Base-by-base conservation (phyloP, 2,797 vertebrate species). In the Pipistrellus nathusii region DNA sequence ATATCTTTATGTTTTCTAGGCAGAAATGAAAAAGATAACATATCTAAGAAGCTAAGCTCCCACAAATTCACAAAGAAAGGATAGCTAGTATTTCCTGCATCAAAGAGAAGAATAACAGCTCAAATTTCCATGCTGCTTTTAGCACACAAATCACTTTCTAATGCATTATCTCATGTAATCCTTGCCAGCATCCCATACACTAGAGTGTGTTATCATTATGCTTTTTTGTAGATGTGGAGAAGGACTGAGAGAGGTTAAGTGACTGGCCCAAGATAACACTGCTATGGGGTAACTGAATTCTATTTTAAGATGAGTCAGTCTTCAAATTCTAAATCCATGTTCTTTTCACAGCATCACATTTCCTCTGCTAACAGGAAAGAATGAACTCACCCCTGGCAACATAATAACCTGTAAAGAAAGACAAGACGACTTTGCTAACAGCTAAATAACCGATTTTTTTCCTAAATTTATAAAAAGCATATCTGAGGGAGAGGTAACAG, bases 221-320 rank as follows among this genome's bases (percentile, higher is more conserved):
- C 66, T 68, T 91, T 84, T 84, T 84, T 69, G 27, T 30, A 38
- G 66, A 15, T n/a, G 6, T 48, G 53, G 41, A 83, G 23, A 71
- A 59, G 92, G 46, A 68, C 48, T 9, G 68, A 72, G 57, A 76
- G n/a, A 57, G 68, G 88, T 82, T 83, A 72, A 84, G 27, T 77
- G 82, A 95, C 85, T 91, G 48, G 46, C 59, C 85, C 81, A 92
- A 51, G 75, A 76, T 51, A 80, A 51, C 86, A 81, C 38, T 64
- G 48, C 64, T 75, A 66, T 30, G 44, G 38, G 8, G 32, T 78
- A 75, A 86, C 46, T 20, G n/a, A 85, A 84, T 78, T 23, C 3
- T 44, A n/a, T 48, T 78, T 90, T 78, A 90, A 92, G 18, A 46
- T 30, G 59, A 62, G 59, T 62, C 11, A 35, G 5, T 14, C 51